phyloP scores from a whole-genome alignment of 2,113 vertebrate species.

The Oplegnathus fasciatus region DNA sequence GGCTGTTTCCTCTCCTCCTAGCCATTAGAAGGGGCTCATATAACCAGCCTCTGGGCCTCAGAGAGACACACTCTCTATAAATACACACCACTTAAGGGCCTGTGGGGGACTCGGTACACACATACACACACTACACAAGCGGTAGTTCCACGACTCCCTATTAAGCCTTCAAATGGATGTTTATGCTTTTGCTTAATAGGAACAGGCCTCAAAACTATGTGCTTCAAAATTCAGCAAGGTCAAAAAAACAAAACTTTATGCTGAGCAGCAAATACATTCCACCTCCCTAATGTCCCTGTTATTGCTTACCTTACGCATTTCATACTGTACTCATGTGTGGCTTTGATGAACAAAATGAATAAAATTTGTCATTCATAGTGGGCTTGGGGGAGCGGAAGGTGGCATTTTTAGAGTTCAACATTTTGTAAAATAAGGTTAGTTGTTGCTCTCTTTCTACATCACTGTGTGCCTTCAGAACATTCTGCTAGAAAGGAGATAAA shows the following conservation, averaged over 20 bases:
- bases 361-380: conserved; percentile 45
- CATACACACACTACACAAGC: conserved; percentile 46
- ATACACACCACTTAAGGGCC: conserved; percentile 86
- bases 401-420: conserved; percentile 47
- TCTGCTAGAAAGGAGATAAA: conserved; percentile 65
- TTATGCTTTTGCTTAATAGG: conserved; percentile 73
- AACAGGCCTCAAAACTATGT: conserved; percentile 40
- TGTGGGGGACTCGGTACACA: conserved; percentile 72
- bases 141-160: conserved; percentile 62
- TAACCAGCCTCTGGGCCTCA: conserved; percentile 79
- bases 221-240: conserved; percentile 52
- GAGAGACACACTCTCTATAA: conserved; percentile 83
- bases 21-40: conserved; percentile 84
- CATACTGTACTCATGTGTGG: conserved; percentile 33
- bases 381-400: conserved; percentile 34
- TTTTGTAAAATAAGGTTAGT: conserved; percentile 52
- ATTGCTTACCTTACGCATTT: conserved; percentile 58
- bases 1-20: conserved; percentile 77
- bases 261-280: conserved; percentile 34
- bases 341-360: conserved; percentile 66
- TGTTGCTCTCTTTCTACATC: conserved; percentile 56
- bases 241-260: conserved; percentile 51
- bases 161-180: conserved; percentile 79
- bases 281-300: conserved; percentile 15
- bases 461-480: conserved; percentile 41